These are phyloP conservation scores for Sebastes elongatus DNA, from an alignment of 2,797 vertebrate genomes.

Conservation along the genomic window DNA sequence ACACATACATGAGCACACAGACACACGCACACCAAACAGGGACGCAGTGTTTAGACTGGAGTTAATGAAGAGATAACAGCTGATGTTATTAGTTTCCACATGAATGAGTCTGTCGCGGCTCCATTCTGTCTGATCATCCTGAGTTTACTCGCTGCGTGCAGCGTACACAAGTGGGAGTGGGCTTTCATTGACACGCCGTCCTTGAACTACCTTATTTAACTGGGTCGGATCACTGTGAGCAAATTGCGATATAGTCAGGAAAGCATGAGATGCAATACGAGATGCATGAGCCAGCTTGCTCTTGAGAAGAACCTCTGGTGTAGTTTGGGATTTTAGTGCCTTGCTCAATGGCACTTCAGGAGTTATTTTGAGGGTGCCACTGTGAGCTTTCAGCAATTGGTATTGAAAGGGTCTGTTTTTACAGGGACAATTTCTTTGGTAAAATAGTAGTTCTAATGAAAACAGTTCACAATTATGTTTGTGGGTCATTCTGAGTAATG, in stretches of 20 bases:
- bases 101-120: constrained; percentile 47
- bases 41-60: constrained; percentile 88
- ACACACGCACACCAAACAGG: constrained; percentile 12
- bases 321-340: not conserved
- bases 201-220: constrained; percentile 50
- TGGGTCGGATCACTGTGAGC: constrained; percentile 9
- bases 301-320: not conserved
- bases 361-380: not conserved
- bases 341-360: not conserved
- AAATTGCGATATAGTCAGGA: not conserved
- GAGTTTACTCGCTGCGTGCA: constrained; percentile 3
- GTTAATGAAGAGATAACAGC: constrained; percentile 94
- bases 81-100: constrained; percentile 89
- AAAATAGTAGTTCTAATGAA: not conserved
- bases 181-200: constrained; percentile 15
- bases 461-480: not conserved
- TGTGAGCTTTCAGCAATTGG: not conserved
- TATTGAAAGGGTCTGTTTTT: not conserved
- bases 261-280: not conserved
- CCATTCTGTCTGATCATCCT: constrained; percentile 19
- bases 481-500: not conserved
- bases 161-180: constrained; percentile 2
- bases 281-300: not conserved
- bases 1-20: constrained; percentile 4
- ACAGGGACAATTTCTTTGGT: not conserved